These are phyloP conservation scores for Asbolus verrucosus DNA, from an alignment of 1,140 invertebrate genomes.

Conservation along the genomic window DNA sequence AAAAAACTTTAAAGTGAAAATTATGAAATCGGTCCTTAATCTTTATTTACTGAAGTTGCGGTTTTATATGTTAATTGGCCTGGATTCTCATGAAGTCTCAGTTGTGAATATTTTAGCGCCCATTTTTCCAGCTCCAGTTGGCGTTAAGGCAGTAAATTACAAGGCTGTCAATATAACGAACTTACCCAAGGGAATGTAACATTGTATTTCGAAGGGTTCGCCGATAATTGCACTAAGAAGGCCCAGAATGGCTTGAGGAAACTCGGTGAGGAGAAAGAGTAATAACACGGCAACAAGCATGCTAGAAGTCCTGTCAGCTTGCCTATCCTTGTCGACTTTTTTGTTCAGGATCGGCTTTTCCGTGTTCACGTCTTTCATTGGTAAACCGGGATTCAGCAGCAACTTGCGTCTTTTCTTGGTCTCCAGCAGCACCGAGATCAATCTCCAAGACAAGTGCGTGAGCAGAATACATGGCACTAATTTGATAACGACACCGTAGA, in stretches of 20 bases:
- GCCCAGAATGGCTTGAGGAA: constrained; percentile 88
- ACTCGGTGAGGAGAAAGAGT: constrained; percentile 88
- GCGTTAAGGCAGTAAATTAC: too few relatives aligned
- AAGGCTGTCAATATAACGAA: too few relatives aligned
- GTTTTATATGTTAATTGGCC: too few relatives aligned
- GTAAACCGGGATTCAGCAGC: constrained; percentile 65
- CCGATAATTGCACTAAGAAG: constrained; percentile 81
- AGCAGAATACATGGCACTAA: constrained; percentile 85
- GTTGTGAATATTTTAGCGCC: too few relatives aligned
- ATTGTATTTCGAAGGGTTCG: constrained; percentile 78
- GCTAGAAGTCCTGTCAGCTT: constrained; percentile 89
- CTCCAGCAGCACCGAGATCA: constrained; percentile 81
- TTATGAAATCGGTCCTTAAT: too few relatives aligned
- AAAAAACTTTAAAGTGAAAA: too few relatives aligned
- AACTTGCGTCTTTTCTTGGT: constrained; percentile 80
- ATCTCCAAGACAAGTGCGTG: constrained; percentile 82
- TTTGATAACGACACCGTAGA: constrained; percentile 89
- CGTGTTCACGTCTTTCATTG: constrained; percentile 61
- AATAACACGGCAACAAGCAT: constrained; percentile 94
- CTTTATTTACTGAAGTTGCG: too few relatives aligned
- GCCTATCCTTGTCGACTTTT: constrained; percentile 78
- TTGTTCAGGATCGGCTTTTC: constrained; percentile 64
- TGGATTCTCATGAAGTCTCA: too few relatives aligned
- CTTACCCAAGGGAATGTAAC: constrained; percentile 80
- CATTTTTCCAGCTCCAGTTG: too few relatives aligned